These are phyloP conservation scores for Aptenodytes patagonicus DNA, from an alignment of 2,113 vertebrate genomes.

Conservation along the genomic window DNA sequence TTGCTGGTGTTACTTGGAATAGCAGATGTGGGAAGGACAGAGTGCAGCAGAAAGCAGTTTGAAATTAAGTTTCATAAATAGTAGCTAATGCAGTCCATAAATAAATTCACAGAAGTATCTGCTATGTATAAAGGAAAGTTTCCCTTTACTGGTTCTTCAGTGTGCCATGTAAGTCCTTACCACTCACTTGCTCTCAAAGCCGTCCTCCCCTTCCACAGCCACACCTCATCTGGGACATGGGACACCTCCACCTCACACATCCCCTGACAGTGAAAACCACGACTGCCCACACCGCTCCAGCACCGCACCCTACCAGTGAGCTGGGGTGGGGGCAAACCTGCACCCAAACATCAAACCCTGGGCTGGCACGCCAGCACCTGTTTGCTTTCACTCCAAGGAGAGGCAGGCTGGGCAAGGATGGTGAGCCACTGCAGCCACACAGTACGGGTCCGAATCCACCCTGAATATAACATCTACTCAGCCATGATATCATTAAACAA, in stretches of 20 bases:
- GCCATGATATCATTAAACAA: not conserved
- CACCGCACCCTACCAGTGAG: accelerated
- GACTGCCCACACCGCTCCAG: accelerated
- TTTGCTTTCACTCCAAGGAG: not conserved
- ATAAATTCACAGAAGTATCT: not conserved
- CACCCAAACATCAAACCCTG: not conserved
- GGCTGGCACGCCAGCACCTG: accelerated
- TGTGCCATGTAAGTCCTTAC: accelerated
- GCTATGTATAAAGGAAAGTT: not conserved
- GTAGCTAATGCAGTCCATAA: not conserved
- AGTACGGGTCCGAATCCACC: not conserved
- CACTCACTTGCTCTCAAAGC: not conserved
- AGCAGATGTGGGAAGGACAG: not conserved
- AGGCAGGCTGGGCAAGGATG: not conserved
- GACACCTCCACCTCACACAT: not conserved
- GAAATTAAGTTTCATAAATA: not conserved
- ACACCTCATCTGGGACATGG: accelerated
- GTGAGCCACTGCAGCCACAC: not conserved
- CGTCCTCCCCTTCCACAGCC: accelerated
- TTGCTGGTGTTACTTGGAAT: not conserved
- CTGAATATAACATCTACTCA: not conserved
- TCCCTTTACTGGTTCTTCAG: not conserved
- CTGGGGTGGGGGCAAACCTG: not conserved
- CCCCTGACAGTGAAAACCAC: not conserved
- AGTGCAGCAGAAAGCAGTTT: not conserved